Base-by-base conservation (phyloP, 2,888 invertebrate species). In the Lymantria dispar region DNA sequence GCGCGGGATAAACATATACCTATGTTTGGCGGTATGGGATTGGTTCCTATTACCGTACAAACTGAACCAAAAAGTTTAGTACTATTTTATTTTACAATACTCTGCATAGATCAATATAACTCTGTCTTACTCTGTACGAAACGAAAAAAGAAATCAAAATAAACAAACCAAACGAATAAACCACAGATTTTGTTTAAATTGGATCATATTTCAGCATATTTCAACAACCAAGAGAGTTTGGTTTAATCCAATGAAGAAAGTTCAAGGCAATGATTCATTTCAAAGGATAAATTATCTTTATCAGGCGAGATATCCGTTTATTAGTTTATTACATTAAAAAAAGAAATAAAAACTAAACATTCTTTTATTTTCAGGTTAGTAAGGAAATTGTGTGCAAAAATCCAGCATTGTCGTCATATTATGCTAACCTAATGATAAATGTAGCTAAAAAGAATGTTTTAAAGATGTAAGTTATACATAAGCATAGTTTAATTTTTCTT, bases 261-360 rank as follows among this genome's bases (percentile, higher is more conserved):
- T 94, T 53, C 92, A 92, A 68, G 94, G 94, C 50, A 94, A 94
- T 73, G 94, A 95, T 75, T 89, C 93, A 22, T 94, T 95, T 70
- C 93, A 94, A 70, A 86, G 95, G 52, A 94, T 95, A 77, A 95
- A 95, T 78, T 95, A 92, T 72, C 83, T 95, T 22, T 94, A 94
- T 76, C 95, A 95, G 84, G 94, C 94, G 82, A 70, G 71, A 29
- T 36, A 36, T 3, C 36, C 11, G 36, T 36, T 36, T 36, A 36
- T 2, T 22, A 11, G 36, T 22, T 36, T 36, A 36, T 3, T 36
- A 36, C 9, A 11, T 36, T 36, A 36, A 2, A 36, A 36, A 9
- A 36, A 36, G 5, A 2, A 36, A 11, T 36, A 36, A n/a, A n/a
- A n/a, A n/a, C n/a, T n/a, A n/a, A n/a, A 36, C 11, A 36, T 3